phyloP scores from a whole-genome alignment of 2,797 vertebrate genomes.

The Lacerta bilineata region DNA sequence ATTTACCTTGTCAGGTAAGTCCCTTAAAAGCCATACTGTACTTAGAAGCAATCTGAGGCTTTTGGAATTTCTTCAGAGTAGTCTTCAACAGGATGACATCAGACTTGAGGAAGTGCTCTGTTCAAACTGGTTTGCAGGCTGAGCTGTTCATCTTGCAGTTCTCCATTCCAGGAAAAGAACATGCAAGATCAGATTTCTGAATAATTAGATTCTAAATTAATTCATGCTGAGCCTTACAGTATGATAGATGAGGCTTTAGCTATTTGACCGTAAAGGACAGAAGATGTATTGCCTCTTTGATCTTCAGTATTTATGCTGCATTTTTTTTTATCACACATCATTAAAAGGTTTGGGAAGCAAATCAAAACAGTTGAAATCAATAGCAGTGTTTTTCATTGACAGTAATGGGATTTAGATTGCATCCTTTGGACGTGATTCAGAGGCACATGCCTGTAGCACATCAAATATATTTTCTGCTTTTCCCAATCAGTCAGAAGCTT shows the following conservation, averaged over 20 bases:
- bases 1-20: not conserved
- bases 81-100: not conserved
- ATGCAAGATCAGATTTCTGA: conserved; percentile 11
- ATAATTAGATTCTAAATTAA: conserved; percentile 21
- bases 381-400: not conserved
- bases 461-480: not conserved
- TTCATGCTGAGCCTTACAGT: not conserved
- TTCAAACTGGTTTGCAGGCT: not conserved
- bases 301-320: not conserved
- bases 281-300: conserved; percentile 20
- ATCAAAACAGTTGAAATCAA: conserved; percentile 2
- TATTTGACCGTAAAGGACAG: not conserved
- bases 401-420: conserved; percentile 16
- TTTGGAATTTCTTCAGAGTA: not conserved
- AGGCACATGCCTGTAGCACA: not conserved
- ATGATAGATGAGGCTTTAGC: not conserved
- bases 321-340: not conserved
- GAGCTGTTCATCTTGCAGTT: not conserved
- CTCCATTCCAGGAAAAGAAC: conserved; percentile 16
- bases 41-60: not conserved
- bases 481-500: not conserved
- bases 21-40: not conserved
- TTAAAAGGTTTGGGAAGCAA: conserved; percentile 12
- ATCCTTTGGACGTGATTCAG: not conserved
- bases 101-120: not conserved